phyloP scores from a whole-genome alignment of 2,113 vertebrate species.

The Ranitomeya imitator region DNA sequence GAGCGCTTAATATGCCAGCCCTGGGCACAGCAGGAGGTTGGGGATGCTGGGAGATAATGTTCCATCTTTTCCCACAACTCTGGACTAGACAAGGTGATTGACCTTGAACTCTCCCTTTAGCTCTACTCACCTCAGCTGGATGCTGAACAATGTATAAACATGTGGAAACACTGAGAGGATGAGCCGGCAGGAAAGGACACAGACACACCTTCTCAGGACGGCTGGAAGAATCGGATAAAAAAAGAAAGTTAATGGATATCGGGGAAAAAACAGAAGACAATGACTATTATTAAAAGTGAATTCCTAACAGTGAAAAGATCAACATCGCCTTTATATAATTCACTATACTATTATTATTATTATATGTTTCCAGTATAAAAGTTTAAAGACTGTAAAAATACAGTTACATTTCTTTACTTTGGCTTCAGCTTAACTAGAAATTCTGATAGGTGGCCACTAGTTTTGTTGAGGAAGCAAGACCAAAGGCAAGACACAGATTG shows the following conservation, averaged over 20 bases:
- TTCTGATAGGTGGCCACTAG: too few species aligned
- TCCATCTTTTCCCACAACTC: conserved; percentile 7
- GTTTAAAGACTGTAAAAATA: background rate
- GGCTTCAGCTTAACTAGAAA: background rate
- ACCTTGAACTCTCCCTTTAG: conserved; percentile 49
- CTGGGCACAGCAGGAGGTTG: conserved; percentile 7
- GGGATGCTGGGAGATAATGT: background rate
- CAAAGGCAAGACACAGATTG: too few species aligned
- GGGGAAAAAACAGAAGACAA: background rate
- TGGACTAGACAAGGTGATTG: conserved; percentile 13
- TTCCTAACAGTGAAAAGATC: background rate
- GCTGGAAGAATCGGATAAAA: conserved; percentile 69
- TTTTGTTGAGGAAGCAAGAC: too few species aligned
- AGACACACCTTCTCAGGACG: conserved; percentile 95
- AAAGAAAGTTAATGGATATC: background rate
- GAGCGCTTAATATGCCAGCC: conserved; percentile 13
- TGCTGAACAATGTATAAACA: conserved; percentile 93
- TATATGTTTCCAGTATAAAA: background rate
- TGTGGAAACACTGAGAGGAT: conserved; percentile 86
- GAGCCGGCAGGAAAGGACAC: conserved; percentile 88
- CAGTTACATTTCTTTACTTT: background rate
- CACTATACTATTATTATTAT: background rate
- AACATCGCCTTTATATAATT: background rate
- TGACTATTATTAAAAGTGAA: background rate
- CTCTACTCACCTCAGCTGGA: conserved; percentile 90